A percentile compares a stretch with the other conserved stretches of the same genome.
Conservation (phyloP, 2,113 vertebrate species). For the Microtus montanus region DNA sequence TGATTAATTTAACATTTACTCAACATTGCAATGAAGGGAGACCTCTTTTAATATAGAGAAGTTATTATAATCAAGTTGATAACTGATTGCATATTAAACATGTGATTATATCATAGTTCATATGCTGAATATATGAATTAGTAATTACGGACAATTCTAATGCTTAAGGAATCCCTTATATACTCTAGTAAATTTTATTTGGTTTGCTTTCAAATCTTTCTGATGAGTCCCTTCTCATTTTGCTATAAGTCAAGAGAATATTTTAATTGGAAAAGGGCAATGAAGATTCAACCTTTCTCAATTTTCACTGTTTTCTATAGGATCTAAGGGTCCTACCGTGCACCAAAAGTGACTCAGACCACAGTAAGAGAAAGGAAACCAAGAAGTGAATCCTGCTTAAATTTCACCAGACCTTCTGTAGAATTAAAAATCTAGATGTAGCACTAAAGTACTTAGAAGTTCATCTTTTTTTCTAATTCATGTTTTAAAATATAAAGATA, state of each 20-base stretch:
- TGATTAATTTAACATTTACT: conserved; percentile 80
- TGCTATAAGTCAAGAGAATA: neutral
- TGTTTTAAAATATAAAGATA: conserved; percentile 16
- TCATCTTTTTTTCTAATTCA: conserved; percentile 37
- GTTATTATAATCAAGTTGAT: conserved; percentile 73
- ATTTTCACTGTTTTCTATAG: neutral
- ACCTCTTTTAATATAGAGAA: conserved; percentile 70
- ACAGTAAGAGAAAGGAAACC: neutral
- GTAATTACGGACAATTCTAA: conserved; percentile 66
- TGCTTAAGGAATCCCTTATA: conserved; percentile 7
- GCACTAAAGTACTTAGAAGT: neutral
- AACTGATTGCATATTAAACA: conserved; percentile 74
- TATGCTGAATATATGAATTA: conserved; percentile 74
- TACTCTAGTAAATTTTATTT: neutral
- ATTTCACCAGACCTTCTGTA: neutral
- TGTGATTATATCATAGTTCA: conserved; percentile 73
- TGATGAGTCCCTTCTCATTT: conserved; percentile 19
- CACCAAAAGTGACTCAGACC: neutral
- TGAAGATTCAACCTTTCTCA: neutral
- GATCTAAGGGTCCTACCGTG: neutral
- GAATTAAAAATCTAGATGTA: neutral
- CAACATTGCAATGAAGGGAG: conserved; percentile 70
- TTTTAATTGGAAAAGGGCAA: neutral
- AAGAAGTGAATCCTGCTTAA: neutral
- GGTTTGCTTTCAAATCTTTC: conserved; percentile 54